Conservation (phyloP, 2,888 invertebrate genomes). For the Amphipoea oculea region DNA sequence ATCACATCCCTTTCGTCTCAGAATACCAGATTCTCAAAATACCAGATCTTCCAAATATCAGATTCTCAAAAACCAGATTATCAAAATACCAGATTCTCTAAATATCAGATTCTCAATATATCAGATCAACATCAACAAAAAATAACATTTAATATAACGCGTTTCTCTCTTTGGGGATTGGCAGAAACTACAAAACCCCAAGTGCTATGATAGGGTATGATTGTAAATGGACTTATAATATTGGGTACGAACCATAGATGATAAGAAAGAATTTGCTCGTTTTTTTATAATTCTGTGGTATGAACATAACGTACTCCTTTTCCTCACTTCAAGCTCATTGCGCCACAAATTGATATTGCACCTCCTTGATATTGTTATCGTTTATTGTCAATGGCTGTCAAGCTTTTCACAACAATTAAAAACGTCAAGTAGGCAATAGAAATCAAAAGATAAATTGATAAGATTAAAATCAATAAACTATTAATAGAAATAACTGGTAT, state of each 20-base stretch:
- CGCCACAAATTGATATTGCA: neutral
- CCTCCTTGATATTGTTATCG: constrained; percentile 14
- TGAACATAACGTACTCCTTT: neutral
- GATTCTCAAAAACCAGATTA: too few species aligned
- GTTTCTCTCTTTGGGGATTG: neutral
- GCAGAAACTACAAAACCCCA: neutral
- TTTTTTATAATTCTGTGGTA: neutral
- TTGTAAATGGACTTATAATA: too few species aligned
- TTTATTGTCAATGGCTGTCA: neutral
- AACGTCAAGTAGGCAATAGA: constrained; percentile 7
- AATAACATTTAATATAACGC: neutral
- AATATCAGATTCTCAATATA: too few species aligned
- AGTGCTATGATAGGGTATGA: neutral
- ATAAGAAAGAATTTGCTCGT: neutral
- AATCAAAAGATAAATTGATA: neutral
- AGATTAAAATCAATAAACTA: neutral
- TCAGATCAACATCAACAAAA: neutral
- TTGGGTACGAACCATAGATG: too few species aligned
- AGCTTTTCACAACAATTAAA: constrained; percentile 16
- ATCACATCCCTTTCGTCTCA: neutral
- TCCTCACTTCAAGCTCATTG: neutral
- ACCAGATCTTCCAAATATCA: too few species aligned
- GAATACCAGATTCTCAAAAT: too few species aligned
- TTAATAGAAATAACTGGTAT: neutral
- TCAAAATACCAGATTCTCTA: too few species aligned